Conservation (phyloP, 2,113 vertebrate genomes). For the Pomatostomus ruficeps region DNA sequence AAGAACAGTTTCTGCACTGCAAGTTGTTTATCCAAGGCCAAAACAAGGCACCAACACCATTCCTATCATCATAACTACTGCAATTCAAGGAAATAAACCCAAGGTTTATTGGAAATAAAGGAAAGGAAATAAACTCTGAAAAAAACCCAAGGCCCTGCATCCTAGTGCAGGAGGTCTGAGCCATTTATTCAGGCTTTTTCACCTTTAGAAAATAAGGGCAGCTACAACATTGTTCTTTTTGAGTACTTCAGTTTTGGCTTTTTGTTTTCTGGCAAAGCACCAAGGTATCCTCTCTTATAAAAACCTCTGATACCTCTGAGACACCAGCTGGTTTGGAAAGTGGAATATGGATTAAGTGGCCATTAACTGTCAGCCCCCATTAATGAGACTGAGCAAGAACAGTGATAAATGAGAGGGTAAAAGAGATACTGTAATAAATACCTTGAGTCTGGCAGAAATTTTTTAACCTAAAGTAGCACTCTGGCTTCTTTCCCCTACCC, state of each 20-base stretch:
- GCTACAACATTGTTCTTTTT: background rate
- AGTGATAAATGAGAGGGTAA: background rate
- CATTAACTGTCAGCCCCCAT: background rate
- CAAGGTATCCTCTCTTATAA: background rate
- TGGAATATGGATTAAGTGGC: background rate
- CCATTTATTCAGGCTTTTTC: background rate
- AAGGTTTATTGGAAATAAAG: too few species aligned
- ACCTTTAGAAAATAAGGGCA: background rate
- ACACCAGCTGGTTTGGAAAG: background rate
- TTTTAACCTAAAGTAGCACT: background rate
- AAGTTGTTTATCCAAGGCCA: background rate
- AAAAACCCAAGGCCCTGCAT: background rate
- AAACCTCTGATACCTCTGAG: background rate
- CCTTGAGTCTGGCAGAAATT: background rate
- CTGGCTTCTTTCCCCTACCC: background rate
- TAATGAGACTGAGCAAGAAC: background rate
- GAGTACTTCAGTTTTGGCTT: background rate
- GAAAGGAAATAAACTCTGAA: background rate
- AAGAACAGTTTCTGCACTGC: background rate
- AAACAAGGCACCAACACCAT: background rate
- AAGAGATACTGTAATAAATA: background rate
- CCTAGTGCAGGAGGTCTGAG: background rate
- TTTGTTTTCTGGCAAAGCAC: background rate
- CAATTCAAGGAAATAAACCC: background rate
- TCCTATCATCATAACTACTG: background rate